Evolutionary conservation across 2,888 invertebrate species (phyloP).

Genomic region (Chaetogeoica ovagalla): DNA sequence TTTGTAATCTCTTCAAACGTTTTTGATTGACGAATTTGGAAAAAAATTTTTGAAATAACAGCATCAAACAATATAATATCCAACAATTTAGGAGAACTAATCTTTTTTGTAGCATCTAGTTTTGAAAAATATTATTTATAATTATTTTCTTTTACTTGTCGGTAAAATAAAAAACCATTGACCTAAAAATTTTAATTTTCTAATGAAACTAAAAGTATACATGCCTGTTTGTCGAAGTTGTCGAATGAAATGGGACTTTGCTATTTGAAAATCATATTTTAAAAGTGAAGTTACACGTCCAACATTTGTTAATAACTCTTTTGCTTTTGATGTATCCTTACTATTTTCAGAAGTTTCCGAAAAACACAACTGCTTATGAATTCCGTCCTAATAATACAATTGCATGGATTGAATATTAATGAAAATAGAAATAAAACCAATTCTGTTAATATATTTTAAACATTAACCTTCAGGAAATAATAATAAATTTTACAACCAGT

Average conservation of each 20-base stretch:
- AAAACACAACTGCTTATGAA: constrained; percentile 16
- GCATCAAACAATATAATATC: constrained; percentile 46
- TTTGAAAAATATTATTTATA: constrained; percentile 3
- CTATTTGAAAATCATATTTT: constrained; percentile 36
- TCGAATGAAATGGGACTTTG: constrained; percentile 13
- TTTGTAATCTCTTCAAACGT: constrained; percentile 14
- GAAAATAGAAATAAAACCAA: too few relatives aligned
- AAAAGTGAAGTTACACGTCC: constrained; percentile 16
- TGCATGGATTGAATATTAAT: background rate
- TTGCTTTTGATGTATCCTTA: constrained; percentile 12
- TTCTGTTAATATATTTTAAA: background rate
- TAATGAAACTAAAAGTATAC: background rate
- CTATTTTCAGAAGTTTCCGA: constrained; percentile 19
- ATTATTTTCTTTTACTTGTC: background rate
- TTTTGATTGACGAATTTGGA: constrained; percentile 12
- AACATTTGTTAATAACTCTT: constrained; percentile 16
- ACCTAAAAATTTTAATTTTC: too few relatives aligned
- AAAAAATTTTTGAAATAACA: constrained; percentile 35
- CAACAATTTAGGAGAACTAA: constrained; percentile 17
- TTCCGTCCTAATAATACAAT: constrained; percentile 21
- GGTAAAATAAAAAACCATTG: too few relatives aligned
- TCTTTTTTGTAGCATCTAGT: constrained; percentile 25
- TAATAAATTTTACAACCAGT: constrained; percentile 81
- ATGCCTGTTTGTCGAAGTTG: constrained; percentile 29
- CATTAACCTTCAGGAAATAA: constrained; percentile 76